Base-by-base conservation (phyloP, 2,797 vertebrate genomes). In the Coluber constrictor region DNA sequence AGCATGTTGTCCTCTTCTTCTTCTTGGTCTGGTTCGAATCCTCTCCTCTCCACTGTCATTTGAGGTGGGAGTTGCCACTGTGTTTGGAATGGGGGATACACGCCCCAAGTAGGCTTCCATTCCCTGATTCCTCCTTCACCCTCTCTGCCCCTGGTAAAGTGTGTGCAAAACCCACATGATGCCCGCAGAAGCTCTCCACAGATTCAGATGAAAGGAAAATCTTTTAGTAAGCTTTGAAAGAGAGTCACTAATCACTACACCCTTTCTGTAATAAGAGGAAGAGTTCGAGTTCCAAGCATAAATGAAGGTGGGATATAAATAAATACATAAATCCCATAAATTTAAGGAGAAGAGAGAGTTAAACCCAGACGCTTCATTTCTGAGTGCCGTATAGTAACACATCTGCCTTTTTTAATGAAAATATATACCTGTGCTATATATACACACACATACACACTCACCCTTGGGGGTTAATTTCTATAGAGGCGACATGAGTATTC, bases 51-150 rank as follows among this genome's bases (percentile, higher is more conserved):
- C 37, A 23, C 18, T 79, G 18, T 10, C 18, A 23, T 43, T 37
- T 3, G 2, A n/a, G 66, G 37, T 37, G 11, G 54, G 12, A 0
- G 60, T 3, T 29, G 61, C 27, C 60, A 12, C 60, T 12, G 60
- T 3, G 9, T 61, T 61, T 61, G 25, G 60, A 54, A 9, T 54
- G 23, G 59, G 23, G 18, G 55, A 32, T 5, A 74, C 16, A 37
- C 0, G 7, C 16, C 3, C 1, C 32, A 0, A 20, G 20, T 18
- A 8, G 32, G 74, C 3, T 4, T 10, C 74, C 20, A 79, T 79
- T 23, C 1, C 3, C 3, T 79, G 18, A 20, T 23, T 8, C 18
- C 16, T 43, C 7, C 16, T 43, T 79, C 8, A 4, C 37, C 20
- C 37, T 12, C 8, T 47, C 74, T 43, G 37, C 4, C 20, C 20